Evolutionary conservation across 2,797 vertebrate species (phyloP).

Genomic region (Thalassophryne amazonica): DNA sequence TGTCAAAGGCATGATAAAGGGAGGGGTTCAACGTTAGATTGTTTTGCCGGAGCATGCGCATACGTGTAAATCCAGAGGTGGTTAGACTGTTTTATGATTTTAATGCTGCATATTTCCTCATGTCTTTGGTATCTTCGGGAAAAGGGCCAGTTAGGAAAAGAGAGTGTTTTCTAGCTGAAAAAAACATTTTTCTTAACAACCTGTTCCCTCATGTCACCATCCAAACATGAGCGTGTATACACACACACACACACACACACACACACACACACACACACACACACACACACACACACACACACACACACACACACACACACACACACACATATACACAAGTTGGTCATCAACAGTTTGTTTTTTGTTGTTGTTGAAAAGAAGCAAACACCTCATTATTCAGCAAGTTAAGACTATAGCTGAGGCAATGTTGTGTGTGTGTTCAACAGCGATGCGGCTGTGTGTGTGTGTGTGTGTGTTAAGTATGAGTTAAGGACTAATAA

Average conservation of each 20-base stretch:
- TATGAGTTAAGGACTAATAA: slow-evolving; percentile 77
- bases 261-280: slow-evolving; percentile 2
- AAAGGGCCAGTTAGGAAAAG: slow-evolving; percentile 52
- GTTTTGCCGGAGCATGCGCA: no score
- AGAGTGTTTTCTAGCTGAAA: slow-evolving; percentile 51
- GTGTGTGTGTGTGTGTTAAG: slow-evolving; percentile 48
- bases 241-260: neutral
- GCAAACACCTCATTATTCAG: slow-evolving; percentile 65
- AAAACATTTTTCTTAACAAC: slow-evolving; percentile 66
- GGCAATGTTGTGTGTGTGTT: slow-evolving; percentile 39
- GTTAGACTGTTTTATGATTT: slow-evolving; percentile 22
- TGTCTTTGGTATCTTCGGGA: slow-evolving; percentile 52
- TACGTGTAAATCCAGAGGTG: slow-evolving; percentile 28
- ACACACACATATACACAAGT: slow-evolving; percentile 24
- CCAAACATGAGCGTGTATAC: slow-evolving; percentile 14
- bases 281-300: slow-evolving; percentile 29
- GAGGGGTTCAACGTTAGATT: slow-evolving; percentile 19
- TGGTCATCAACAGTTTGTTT: slow-evolving; percentile 54
- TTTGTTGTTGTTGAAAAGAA: slow-evolving; percentile 53
- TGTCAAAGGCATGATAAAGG: slow-evolving; percentile 50
- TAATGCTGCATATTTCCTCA: slow-evolving; percentile 31
- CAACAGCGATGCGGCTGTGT: slow-evolving; percentile 27
- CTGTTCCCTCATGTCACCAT: slow-evolving; percentile 45
- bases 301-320: neutral
- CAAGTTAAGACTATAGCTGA: slow-evolving; percentile 52